phyloP scores from a whole-genome alignment of 37 sponge, comb jelly and placozoan species.

The Haliclona indistincta region DNA sequence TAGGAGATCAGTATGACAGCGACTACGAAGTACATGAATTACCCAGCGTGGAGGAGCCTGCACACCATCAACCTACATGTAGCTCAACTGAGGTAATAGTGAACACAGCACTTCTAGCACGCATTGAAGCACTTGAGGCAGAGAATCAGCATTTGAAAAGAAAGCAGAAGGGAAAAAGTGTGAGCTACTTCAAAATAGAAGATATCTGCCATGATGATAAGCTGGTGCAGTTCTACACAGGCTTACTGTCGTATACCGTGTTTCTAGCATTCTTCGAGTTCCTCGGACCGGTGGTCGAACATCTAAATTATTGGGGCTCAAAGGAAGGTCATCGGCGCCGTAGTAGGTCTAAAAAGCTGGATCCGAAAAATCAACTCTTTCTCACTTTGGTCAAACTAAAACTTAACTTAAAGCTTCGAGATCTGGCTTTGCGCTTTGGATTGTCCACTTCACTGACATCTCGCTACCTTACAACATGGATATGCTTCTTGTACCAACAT shows the following conservation, averaged over 20 bases:
- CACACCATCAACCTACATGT: constrained; percentile 4
- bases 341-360: constrained; percentile 10
- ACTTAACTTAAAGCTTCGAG: constrained; percentile 23
- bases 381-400: constrained; percentile 12
- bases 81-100: neutral
- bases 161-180: neutral
- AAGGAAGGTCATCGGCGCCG: constrained; percentile 7
- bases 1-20: constrained; percentile 21
- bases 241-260: constrained; percentile 18
- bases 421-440: constrained; percentile 41
- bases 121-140: constrained; percentile 37
- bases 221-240: constrained; percentile 39
- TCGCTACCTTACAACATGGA: constrained; percentile 40
- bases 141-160: constrained; percentile 8
- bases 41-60: neutral
- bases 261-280: constrained; percentile 45
- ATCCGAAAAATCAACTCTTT: constrained; percentile 35
- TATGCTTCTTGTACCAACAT: constrained; percentile 38
- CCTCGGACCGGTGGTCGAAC: constrained; percentile 32
- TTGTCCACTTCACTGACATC: constrained; percentile 22
- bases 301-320: constrained; percentile 46
- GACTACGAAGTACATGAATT: constrained; percentile 38
- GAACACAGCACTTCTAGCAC: constrained; percentile 20
- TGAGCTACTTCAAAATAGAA: constrained; percentile 25
- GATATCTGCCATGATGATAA: constrained; percentile 39